These are phyloP conservation scores for Periophthalmus magnuspinnatus DNA, from an alignment of 2,797 vertebrate genomes.

Conservation along the genomic window DNA sequence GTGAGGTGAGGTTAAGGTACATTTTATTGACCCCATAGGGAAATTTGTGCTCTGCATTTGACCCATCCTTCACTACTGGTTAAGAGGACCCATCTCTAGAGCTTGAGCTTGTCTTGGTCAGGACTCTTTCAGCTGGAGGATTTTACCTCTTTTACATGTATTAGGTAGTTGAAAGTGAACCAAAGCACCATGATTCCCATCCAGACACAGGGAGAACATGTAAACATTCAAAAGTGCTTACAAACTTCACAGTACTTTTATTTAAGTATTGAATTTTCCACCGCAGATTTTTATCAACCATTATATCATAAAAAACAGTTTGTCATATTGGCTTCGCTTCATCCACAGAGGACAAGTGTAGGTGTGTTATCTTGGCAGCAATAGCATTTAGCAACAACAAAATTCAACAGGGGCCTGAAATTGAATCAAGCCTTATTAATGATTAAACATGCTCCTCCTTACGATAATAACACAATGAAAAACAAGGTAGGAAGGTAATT, in stretches of 20 bases:
- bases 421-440: slow-evolving; percentile 23
- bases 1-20: too few relatives aligned
- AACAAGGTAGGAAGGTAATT: slow-evolving; percentile 12
- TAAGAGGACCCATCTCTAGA: too few relatives aligned
- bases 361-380: slow-evolving; percentile 12
- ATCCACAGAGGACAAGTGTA: slow-evolving; percentile 5
- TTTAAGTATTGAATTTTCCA: not conserved
- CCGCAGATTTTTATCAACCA: slow-evolving; percentile 7
- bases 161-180: too few relatives aligned
- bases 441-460: slow-evolving; percentile 25
- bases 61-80: too few relatives aligned
- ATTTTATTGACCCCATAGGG: too few relatives aligned
- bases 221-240: not conserved
- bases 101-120: too few relatives aligned
- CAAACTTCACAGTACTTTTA: not conserved
- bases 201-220: too few relatives aligned
- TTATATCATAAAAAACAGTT: slow-evolving; percentile 8
- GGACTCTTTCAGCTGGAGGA: too few relatives aligned
- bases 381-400: slow-evolving; percentile 21
- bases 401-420: slow-evolving; percentile 21
- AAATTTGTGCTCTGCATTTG: too few relatives aligned
- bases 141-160: too few relatives aligned
- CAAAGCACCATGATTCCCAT: too few relatives aligned
- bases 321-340: not conserved
- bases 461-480: slow-evolving; percentile 8